Conservation (phyloP, 2,113 vertebrate genomes). For the Perca fluviatilis region DNA sequence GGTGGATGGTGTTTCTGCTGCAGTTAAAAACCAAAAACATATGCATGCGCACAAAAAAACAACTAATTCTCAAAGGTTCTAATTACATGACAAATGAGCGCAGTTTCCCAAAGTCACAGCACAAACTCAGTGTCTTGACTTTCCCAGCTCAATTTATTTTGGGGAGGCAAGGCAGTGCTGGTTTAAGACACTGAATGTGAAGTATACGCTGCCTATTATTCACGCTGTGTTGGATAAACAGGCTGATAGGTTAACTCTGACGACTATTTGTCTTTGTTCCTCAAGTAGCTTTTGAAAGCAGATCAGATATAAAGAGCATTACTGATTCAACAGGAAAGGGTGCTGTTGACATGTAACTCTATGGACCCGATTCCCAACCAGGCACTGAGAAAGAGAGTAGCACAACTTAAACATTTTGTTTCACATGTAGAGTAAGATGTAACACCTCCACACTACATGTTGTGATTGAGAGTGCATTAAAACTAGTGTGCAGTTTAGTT, state of each 20-base stretch:
- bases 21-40: slow-evolving; percentile 9
- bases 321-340: not conserved
- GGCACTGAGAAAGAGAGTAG: not conserved
- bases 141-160: slow-evolving; percentile 37
- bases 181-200: slow-evolving; percentile 35
- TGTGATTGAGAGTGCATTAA: too few relatives aligned
- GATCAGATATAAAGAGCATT: slow-evolving; percentile 6
- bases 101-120: slow-evolving; percentile 22
- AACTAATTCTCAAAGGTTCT: slow-evolving; percentile 26
- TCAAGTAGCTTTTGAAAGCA: slow-evolving; percentile 17
- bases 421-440: too few relatives aligned
- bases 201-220: slow-evolving; percentile 19
- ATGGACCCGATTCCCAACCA: not conserved
- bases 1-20: not conserved
- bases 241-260: slow-evolving; percentile 17
- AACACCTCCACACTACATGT: too few relatives aligned
- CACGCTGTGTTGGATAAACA: slow-evolving; percentile 33
- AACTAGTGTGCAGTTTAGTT: too few relatives aligned
- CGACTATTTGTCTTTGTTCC: slow-evolving; percentile 33
- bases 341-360: not conserved
- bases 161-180: not conserved
- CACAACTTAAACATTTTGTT: not conserved
- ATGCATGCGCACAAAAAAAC: not conserved
- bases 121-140: slow-evolving; percentile 32
- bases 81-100: slow-evolving; percentile 46